Evolutionary conservation across 2,113 vertebrate species (phyloP).

Genomic region (Probosciger aterrimus): DNA sequence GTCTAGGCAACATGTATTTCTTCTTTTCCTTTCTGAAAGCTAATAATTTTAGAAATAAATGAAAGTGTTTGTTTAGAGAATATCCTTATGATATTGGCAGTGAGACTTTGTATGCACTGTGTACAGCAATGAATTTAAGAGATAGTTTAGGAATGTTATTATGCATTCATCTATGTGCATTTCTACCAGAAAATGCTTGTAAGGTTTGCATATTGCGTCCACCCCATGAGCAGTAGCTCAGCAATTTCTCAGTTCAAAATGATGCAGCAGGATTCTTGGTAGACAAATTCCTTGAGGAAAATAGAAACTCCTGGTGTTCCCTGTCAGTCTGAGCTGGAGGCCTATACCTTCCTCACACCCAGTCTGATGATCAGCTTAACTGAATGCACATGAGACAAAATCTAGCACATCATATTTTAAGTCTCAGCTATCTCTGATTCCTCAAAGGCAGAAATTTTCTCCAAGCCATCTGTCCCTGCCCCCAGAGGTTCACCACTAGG

Average conservation of each 20-base stretch:
- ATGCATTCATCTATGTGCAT: background rate
- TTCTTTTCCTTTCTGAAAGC: background rate
- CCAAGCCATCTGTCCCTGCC: background rate
- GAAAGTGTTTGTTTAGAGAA: background rate
- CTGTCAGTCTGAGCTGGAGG: background rate
- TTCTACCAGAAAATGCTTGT: background rate
- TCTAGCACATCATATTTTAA: background rate
- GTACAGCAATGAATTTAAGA: background rate
- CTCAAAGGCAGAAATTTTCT: background rate
- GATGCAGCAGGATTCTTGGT: background rate
- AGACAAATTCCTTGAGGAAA: background rate
- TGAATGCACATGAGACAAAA: background rate
- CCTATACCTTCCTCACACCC: background rate
- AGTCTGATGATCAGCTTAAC: background rate
- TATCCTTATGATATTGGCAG: background rate
- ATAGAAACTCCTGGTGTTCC: background rate
- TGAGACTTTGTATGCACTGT: background rate
- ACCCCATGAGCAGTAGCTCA: background rate
- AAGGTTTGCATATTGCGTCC: background rate
- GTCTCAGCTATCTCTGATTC: background rate
- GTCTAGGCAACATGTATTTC: background rate
- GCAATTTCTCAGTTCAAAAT: background rate
- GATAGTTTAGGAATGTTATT: background rate
- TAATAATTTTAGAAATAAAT: slow-evolving; percentile 3
- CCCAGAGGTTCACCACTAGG: background rate